Evolutionary conservation across 2,113 vertebrate species (phyloP).

Genomic region (Papio anubis): DNA sequence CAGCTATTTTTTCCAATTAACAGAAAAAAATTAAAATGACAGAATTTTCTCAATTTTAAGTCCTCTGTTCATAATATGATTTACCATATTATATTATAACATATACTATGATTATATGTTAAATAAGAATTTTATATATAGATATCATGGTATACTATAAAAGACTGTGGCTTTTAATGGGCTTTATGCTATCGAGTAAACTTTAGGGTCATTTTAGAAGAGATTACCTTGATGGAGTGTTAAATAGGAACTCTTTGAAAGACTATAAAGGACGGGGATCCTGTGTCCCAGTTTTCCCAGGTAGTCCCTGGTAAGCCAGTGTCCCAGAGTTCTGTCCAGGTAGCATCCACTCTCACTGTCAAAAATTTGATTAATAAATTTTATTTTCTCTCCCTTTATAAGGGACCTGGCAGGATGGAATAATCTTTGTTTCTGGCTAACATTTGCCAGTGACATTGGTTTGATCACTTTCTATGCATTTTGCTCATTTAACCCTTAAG

Average conservation of each 20-base stretch:
- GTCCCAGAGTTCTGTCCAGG: neutral
- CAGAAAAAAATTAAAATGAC: neutral
- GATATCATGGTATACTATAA: neutral
- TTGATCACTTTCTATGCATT: neutral
- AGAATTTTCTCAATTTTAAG: conserved; percentile 10
- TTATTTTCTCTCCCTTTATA: neutral
- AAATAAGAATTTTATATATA: neutral
- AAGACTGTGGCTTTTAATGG: neutral
- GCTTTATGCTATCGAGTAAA: neutral
- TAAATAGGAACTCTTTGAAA: neutral
- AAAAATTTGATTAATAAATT: conserved; percentile 35
- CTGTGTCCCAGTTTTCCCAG: neutral
- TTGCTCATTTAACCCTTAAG: conserved; percentile 8
- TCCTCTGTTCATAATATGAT: neutral
- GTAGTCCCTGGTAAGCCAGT: neutral
- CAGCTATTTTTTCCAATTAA: neutral
- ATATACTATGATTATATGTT: neutral
- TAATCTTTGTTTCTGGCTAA: neutral
- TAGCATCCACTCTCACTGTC: neutral
- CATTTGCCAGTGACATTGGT: neutral
- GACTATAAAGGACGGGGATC: neutral
- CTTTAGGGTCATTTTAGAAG: neutral
- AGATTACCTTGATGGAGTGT: neutral
- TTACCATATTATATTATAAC: neutral
- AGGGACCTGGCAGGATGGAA: neutral